Evolutionary conservation across 2,797 vertebrate genomes (phyloP), one percentile per base, ranked within the genome.

Genomic region (Hoplostethus atlanticus): DNA sequence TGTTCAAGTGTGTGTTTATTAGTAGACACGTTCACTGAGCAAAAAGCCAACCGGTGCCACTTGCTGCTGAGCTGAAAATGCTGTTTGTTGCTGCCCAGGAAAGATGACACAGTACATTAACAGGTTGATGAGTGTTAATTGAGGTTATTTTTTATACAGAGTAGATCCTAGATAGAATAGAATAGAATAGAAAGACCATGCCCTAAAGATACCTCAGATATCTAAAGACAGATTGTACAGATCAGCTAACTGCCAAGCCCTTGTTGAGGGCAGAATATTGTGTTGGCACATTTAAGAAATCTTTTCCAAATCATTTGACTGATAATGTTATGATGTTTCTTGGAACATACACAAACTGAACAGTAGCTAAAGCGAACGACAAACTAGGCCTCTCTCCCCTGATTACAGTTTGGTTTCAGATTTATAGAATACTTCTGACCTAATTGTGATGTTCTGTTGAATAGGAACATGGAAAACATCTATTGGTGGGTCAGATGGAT

Each of bases 361-460:
- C 17, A 61, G 48, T 16, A 15, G 16, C 11, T 50, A 13, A 30
- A 57, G 57, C 4, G 16, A 30, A 30, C 55, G n/a, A 50, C 0
- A 42, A 65, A 63, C 9, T 15, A 38, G 3, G 50, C 6, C 15
- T 36, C 31, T 16, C 48, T 54, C 38, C 59, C 62, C 2, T 36
- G 53, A 5, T 53, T 73, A 28, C 7, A 16, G 40, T 60, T 71
- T 38, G 51, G 56, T 64, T 71, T 66, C 47, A 12, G 46, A 71
- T 76, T 77, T n/a, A 58, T 12, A 60, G 34, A 72, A 2, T 13
- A 58, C 0, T 5, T 67, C 61, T 63, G 76, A 81, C 71, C 74
- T 66, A 77, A 71, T 85, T 80, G 38, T 48, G 47, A 44, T 64
- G 58, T 68, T 83, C 76, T 54, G 52, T 60, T 73, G 61, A 78